Percentiles rank a stretch among this genome's conserved stretches.
These are phyloP conservation scores for Clistopyga incitator DNA, from an alignment of 2,888 invertebrate species.

Conservation along the genomic window DNA sequence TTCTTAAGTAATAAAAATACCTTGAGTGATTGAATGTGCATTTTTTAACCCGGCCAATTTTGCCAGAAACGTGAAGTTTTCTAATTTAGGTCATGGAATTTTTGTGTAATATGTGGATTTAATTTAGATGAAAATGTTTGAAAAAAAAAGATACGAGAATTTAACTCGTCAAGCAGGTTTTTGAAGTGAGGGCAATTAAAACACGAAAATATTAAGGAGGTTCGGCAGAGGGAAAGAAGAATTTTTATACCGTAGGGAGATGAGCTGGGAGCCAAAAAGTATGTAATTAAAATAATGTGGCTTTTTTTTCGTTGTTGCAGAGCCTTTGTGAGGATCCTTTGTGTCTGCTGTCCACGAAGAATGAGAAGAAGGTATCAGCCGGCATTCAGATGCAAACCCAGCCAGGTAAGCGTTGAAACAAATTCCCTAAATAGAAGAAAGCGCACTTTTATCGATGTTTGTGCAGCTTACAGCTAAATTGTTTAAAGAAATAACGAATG, in stretches of 20 bases:
- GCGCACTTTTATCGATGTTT: not conserved
- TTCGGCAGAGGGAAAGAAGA: too few species aligned
- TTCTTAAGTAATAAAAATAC: too few species aligned
- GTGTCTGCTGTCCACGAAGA: slow-evolving; percentile 94
- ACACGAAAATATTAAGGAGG: too few species aligned
- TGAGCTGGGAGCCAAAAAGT: not conserved
- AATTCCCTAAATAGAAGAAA: not conserved
- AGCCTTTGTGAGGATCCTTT: slow-evolving; percentile 96
- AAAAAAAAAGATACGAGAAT: too few species aligned
- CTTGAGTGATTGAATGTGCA: too few species aligned
- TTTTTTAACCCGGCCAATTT: too few species aligned
- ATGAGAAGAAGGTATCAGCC: slow-evolving; percentile 93
- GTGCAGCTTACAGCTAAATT: slow-evolving; percentile 11
- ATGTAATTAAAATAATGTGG: not conserved
- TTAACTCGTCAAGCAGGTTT: too few species aligned
- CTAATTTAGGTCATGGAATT: too few species aligned
- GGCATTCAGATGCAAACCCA: slow-evolving; percentile 93
- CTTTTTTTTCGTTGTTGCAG: slow-evolving; percentile 87
- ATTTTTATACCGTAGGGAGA: not conserved
- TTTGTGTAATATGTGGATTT: too few species aligned
- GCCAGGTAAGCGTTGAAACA: slow-evolving; percentile 89
- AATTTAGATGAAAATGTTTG: too few species aligned
- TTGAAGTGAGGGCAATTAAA: not conserved
- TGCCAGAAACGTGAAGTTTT: too few species aligned
- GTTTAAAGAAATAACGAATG: not conserved